Evolutionary conservation across 30 jellyfish, hydroid and myxozoan genomes (phyloP).

Genomic region (Hydractinia symbiolongicarpus): DNA sequence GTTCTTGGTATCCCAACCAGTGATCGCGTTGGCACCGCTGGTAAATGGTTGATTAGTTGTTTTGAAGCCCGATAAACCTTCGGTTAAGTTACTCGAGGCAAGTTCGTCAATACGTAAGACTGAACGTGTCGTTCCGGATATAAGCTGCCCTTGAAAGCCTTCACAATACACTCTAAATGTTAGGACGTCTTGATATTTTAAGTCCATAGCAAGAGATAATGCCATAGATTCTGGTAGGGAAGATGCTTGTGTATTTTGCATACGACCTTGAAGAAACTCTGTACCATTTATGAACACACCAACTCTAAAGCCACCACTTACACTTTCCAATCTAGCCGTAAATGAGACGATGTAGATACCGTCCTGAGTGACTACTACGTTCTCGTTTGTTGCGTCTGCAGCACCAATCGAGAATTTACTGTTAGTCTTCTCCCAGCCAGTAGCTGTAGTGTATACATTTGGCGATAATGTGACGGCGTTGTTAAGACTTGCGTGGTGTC

Average conservation of each 20-base stretch:
- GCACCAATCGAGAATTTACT: slow-evolving; percentile 10
- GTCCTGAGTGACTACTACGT: slow-evolving; percentile 11
- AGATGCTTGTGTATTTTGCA: neutral
- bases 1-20: slow-evolving; percentile 23
- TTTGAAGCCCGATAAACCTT: neutral
- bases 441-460: neutral
- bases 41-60: neutral
- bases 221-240: slow-evolving; percentile 34
- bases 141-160: slow-evolving; percentile 17
- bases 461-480: neutral
- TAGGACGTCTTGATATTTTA: slow-evolving; percentile 50
- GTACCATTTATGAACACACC: slow-evolving; percentile 45
- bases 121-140: slow-evolving; percentile 59
- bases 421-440: neutral
- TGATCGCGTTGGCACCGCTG: neutral
- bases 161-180: slow-evolving; percentile 40
- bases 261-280: slow-evolving; percentile 24
- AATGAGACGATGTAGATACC: slow-evolving; percentile 63
- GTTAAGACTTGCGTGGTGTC: slow-evolving; percentile 4
- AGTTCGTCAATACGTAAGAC: slow-evolving; percentile 45
- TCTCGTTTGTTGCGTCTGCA: slow-evolving; percentile 10
- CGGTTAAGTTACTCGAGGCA: slow-evolving; percentile 8
- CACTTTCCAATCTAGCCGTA: slow-evolving; percentile 30
- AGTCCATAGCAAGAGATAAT: slow-evolving; percentile 46
- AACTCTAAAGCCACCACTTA: slow-evolving; percentile 21